These are phyloP conservation scores for Diabrotica virgifera DNA, from an alignment of 1,140 invertebrate genomes.

Conservation along the genomic window DNA sequence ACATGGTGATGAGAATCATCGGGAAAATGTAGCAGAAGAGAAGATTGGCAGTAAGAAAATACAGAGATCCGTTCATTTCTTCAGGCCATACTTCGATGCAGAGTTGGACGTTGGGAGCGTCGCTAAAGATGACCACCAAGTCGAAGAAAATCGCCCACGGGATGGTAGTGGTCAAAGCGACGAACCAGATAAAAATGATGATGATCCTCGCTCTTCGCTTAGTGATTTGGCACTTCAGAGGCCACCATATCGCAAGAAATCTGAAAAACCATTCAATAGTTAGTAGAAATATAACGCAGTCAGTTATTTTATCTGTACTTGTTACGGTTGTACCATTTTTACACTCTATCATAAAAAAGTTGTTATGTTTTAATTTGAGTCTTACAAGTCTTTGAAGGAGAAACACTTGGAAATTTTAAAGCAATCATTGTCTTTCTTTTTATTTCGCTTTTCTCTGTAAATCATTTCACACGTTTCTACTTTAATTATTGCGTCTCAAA, in stretches of 20 bases:
- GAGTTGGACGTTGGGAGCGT: conserved; percentile 66
- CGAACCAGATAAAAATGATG: conserved; percentile 88
- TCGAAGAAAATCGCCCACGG: conserved; percentile 91
- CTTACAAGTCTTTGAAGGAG: too few relatives aligned
- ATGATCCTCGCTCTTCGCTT: conserved; percentile 78
- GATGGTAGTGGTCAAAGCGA: conserved; percentile 77
- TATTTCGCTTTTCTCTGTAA: too few relatives aligned
- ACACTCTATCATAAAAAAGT: too few relatives aligned
- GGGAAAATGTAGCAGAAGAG: conserved; percentile 91
- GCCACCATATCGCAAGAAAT: conserved; percentile 94
- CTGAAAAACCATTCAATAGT: conserved; percentile 57
- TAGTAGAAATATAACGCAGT: too few relatives aligned
- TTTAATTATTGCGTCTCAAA: too few relatives aligned
- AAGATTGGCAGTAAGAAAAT: conserved; percentile 87
- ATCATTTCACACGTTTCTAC: too few relatives aligned
- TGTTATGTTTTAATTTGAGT: too few relatives aligned
- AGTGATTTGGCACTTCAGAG: conserved; percentile 87
- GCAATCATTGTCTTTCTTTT: too few relatives aligned
- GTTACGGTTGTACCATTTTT: too few relatives aligned
- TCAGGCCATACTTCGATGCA: conserved; percentile 85
- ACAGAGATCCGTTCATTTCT: conserved; percentile 72
- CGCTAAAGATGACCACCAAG: conserved; percentile 69
- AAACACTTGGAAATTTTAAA: too few relatives aligned
- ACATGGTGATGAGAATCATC: conserved; percentile 85
- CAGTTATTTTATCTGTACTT: too few relatives aligned